phyloP scores from a whole-genome alignment of 2,797 vertebrate genomes.

The Antrozous pallidus region DNA sequence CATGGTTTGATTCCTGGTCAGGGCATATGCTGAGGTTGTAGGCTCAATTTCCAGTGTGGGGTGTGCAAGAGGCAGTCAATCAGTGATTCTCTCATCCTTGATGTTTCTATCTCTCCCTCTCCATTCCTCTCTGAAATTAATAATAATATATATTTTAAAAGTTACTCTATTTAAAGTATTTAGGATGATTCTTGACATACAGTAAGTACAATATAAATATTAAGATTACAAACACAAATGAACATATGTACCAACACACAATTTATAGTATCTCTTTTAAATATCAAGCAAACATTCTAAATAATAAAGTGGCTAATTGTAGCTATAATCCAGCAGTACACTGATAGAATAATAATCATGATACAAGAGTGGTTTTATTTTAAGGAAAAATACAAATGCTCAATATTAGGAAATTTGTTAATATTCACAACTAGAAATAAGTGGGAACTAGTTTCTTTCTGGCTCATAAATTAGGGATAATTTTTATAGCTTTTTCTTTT shows the following conservation, averaged over 20 bases:
- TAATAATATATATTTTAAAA: neutral
- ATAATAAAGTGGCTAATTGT: neutral
- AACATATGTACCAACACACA: neutral
- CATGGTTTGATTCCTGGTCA: neutral
- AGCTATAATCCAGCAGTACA: neutral
- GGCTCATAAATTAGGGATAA: neutral
- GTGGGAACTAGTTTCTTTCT: neutral
- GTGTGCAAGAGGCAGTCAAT: neutral
- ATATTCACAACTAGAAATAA: neutral
- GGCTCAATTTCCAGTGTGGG: too few species aligned
- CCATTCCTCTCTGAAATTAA: neutral
- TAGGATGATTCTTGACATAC: neutral
- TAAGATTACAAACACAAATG: neutral
- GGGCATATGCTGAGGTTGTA: neutral
- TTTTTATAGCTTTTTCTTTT: neutral
- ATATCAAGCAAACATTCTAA: neutral
- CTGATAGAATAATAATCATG: neutral
- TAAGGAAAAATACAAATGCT: neutral
- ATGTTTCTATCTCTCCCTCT: neutral
- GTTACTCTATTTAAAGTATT: neutral
- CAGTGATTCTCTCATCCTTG: neutral
- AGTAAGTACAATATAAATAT: neutral
- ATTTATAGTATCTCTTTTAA: neutral
- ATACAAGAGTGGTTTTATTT: constrained; percentile 39
- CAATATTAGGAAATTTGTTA: constrained; percentile 6